Base-by-base conservation (phyloP, 2,888 invertebrate species). In the Andrena haemorrhoa region DNA sequence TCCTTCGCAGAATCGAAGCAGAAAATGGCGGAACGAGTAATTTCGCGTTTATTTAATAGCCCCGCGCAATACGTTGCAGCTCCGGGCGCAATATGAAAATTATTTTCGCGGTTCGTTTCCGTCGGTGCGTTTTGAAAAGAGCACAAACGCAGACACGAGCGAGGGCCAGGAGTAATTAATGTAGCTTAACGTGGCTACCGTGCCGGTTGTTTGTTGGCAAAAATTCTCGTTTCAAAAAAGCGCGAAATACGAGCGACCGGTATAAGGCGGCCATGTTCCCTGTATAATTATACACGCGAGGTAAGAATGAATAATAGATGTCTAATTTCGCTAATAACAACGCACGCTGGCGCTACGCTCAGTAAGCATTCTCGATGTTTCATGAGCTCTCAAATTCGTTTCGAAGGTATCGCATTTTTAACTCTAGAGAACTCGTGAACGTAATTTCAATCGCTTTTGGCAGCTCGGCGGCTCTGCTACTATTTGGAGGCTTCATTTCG, bases 221-320 rank as follows among this genome's bases (percentile, higher is more conserved):
- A 82, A 82, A 77, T 83, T 83, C 82, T 83, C 83, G 70, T 83
- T 83, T 83, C 31, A 41, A 73, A 82, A 81, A 77, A 68, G 29
- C 26, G 51, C 77, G 69, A 72, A 58, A 53, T 63, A 53, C 31
- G 58, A 33, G 16, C 33, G 60, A 76, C 58, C 47, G 58, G 60
- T 60, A 23, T 60, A 71, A 51, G 29, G n/a, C 6, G 23, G 51
- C 41, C 72, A 31, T 51, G 74, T 70, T 58, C 31, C 71, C 23
- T 29, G 82, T 77, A 71, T 82, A 82, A 82, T 83, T 82, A 70
- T 78, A 58, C 83, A 31, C 56, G 60, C 70, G 49, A 41, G 60
- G 53, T 63, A 68, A 66, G 70, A 82, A 82, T 82, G 83, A 83
- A 83, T 82, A 83, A 82, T 82, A 70, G 73, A 75, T 58, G 70